Conservation (phyloP, 2,888 invertebrate species). For the Dryococelus australis region DNA sequence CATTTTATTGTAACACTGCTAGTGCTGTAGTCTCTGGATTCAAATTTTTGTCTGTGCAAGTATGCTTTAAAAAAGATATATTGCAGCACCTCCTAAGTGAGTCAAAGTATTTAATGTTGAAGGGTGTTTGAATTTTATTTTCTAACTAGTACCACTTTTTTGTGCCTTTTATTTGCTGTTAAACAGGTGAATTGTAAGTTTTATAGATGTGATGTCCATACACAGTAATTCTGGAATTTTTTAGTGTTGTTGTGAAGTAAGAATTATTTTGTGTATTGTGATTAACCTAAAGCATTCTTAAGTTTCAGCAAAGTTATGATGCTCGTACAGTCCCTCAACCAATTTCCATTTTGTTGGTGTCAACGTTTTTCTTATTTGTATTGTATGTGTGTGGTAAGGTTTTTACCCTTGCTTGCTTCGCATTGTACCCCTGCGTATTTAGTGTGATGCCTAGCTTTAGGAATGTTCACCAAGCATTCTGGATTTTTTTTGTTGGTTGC, state of each 20-base stretch:
- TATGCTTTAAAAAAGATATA: no score
- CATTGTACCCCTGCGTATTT: neutral
- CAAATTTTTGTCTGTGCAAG: no score
- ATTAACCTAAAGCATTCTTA: neutral
- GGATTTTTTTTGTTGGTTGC: conserved; percentile 20
- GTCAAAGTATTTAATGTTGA: no score
- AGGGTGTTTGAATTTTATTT: neutral
- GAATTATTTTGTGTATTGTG: neutral
- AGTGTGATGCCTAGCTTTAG: neutral
- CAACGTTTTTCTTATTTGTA: neutral
- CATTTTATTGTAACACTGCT: no score
- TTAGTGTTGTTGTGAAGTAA: neutral
- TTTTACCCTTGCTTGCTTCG: neutral
- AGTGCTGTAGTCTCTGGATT: no score
- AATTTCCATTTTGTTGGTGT: neutral
- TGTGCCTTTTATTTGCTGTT: neutral
- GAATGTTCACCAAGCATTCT: neutral
- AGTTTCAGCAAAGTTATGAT: neutral
- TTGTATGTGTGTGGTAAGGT: neutral
- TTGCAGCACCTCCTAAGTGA: no score
- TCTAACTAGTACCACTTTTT: neutral
- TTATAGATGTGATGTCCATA: no score
- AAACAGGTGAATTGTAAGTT: no score
- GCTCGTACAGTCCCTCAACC: conserved; percentile 10
- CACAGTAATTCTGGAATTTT: neutral